Percentiles rank a stretch among this genome's conserved stretches.
phyloP scores from a whole-genome alignment of 1,140 invertebrate species.

The Scaptomyza pallida region DNA sequence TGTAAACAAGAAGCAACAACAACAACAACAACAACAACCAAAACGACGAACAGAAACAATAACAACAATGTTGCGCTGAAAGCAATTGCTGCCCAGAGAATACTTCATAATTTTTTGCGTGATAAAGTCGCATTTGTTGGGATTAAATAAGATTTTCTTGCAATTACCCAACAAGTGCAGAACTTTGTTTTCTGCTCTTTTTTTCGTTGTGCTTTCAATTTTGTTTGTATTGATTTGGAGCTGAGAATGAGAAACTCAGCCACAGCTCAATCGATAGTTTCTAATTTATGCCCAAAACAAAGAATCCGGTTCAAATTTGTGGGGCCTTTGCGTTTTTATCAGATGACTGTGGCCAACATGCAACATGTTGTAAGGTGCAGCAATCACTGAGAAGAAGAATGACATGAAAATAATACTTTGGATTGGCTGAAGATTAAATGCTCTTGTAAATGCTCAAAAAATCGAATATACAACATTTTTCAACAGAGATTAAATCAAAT shows the following conservation, averaged over 20 bases:
- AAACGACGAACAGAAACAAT: constrained; percentile 4
- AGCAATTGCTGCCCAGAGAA: constrained; percentile 67
- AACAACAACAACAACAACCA: constrained; percentile 5
- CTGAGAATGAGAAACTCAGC: neutral
- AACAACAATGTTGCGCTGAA: constrained; percentile 27
- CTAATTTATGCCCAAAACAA: constrained; percentile 69
- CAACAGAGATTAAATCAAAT: too few relatives aligned
- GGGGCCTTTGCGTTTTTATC: neutral
- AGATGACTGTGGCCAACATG: constrained; percentile 9
- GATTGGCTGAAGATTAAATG: neutral
- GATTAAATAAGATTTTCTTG: constrained; percentile 82
- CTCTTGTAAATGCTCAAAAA: neutral
- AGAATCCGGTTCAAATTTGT: constrained; percentile 8
- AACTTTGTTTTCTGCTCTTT: neutral
- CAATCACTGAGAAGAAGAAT: neutral
- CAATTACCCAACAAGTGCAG: constrained; percentile 67
- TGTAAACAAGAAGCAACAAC: constrained; percentile 66
- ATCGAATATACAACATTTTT: too few relatives aligned
- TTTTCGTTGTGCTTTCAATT: neutral
- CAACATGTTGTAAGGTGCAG: constrained; percentile 19
- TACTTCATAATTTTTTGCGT: constrained; percentile 83
- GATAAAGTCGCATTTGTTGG: constrained; percentile 79
- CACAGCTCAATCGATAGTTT: constrained; percentile 59
- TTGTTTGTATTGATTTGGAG: constrained; percentile 4
- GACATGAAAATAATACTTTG: neutral